Base-by-base conservation (phyloP, 2,888 invertebrate species). In the Heliconius cydno region DNA sequence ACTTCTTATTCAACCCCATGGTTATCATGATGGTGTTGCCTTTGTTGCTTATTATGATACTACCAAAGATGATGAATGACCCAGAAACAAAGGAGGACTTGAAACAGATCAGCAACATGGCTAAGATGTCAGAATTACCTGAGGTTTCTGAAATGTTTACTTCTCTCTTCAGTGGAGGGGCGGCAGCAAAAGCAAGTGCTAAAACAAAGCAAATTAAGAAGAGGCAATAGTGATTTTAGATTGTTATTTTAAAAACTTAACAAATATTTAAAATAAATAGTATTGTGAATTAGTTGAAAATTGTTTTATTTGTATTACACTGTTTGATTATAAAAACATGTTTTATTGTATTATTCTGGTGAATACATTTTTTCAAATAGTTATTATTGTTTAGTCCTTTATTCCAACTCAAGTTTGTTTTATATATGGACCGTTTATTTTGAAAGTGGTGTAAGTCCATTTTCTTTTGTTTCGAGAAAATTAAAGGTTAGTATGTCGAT, bases 21-120 rank as follows among this genome's bases (percentile, higher is more conserved):
- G 98, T 99, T 9, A 96, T 99, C 82, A 99, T 99, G 98, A 99
- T 99, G 99, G 96, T 99, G 34, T 90, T 99, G 83, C 99, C 99
- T 0, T 93, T 99, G 52, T 89, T 99, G 7, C 94, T 99, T 10
- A 97, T 99, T 85, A 97, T 99, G 97, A 96, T 99, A 82, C 92
- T 99, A 86, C 99, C 99, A 0, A 99, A 99, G 92, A 97, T 99
- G 96, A 98, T 99, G 97, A 99, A 98, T 88, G 99, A 99, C 92
- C 99, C 99, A 7, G 99, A 99, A 91, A 98, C 99, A 3, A 98
- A 99, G 89, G 98, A 98, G 92, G 98, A 98, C 93, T 97, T 98
- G 95, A 98, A 99, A 92, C 98, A 99, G 89, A 96, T 98, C 74
- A 97, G 97, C 88, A 98, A 97, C 89, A 95, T 98, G 87, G 96